phyloP scores from a whole-genome alignment of 1,140 invertebrate species.

The Drosophila ironensis region DNA sequence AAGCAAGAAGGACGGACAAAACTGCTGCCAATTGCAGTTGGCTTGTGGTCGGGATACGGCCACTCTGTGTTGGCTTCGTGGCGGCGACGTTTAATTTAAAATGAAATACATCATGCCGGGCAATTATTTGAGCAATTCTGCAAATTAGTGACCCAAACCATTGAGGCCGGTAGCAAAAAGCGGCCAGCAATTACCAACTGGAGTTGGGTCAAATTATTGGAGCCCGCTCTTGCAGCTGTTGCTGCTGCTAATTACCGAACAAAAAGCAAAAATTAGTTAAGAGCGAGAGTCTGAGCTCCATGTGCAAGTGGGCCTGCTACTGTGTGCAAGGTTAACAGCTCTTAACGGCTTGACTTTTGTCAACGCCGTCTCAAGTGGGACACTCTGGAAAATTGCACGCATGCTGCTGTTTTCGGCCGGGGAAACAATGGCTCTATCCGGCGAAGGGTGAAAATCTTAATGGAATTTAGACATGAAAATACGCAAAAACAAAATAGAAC shows the following conservation, averaged over 20 bases:
- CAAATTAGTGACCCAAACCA: slow-evolving; percentile 62
- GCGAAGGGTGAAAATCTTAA: slow-evolving; percentile 40
- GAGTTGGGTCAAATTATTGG: slow-evolving; percentile 37
- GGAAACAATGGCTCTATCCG: slow-evolving; percentile 22
- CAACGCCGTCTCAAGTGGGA: slow-evolving; percentile 41
- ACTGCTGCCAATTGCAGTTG: slow-evolving; percentile 65
- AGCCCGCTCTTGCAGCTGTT: slow-evolving; percentile 51
- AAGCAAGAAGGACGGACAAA: slow-evolving; percentile 31
- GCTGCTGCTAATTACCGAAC: slow-evolving; percentile 50
- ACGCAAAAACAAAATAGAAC: slow-evolving; percentile 25
- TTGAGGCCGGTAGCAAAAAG: slow-evolving; percentile 41
- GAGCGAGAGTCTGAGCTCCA: slow-evolving; percentile 14
- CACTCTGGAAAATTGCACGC: slow-evolving; percentile 20
- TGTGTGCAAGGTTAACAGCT: slow-evolving; percentile 29
- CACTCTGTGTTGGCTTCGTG: slow-evolving; percentile 21
- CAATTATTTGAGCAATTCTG: slow-evolving; percentile 75
- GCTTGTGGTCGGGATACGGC: slow-evolving; percentile 19
- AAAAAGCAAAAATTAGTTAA: slow-evolving; percentile 24
- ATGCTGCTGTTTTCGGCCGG: slow-evolving; percentile 11
- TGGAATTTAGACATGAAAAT: slow-evolving; percentile 30
- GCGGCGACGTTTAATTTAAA: slow-evolving; percentile 66
- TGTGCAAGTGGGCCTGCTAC: slow-evolving; percentile 17
- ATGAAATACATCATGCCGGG: slow-evolving; percentile 65
- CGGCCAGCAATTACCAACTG: slow-evolving; percentile 57
- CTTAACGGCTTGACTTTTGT: slow-evolving; percentile 28